A percentile compares a stretch with the other conserved stretches of the same genome.
phyloP scores from a whole-genome alignment of 2,888 invertebrate genomes.

The Caenorhabditis sinica region DNA sequence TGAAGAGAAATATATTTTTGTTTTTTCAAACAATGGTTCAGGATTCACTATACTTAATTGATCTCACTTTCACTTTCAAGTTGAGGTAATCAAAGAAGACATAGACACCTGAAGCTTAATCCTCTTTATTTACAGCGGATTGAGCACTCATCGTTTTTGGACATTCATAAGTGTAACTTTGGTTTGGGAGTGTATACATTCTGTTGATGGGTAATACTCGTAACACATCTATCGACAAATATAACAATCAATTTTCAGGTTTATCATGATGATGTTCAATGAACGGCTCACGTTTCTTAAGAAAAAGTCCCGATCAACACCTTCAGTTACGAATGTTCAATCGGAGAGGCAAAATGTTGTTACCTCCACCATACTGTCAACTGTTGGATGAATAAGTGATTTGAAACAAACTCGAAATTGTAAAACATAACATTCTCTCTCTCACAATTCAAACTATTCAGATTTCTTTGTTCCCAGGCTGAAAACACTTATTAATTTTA shows the following conservation, averaged over 20 bases:
- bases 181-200: conserved; percentile 54
- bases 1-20: conserved; percentile 21
- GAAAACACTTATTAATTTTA: too few species aligned
- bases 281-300: conserved; percentile 40
- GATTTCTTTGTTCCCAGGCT: too few species aligned
- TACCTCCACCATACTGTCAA: neutral
- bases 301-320: conserved; percentile 12
- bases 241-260: conserved; percentile 4
- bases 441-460: too few species aligned
- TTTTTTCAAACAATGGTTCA: conserved; percentile 55
- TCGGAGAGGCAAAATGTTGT: neutral
- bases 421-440: too few species aligned
- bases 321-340: neutral
- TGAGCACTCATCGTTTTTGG: conserved; percentile 32
- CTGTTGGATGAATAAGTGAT: conserved; percentile 23
- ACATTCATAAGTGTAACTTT: conserved; percentile 32
- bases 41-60: conserved; percentile 38
- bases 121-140: conserved; percentile 10
- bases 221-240: neutral
- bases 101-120: neutral
- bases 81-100: conserved; percentile 14
- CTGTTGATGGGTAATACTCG: conserved; percentile 35
- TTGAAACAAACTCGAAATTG: too few species aligned
- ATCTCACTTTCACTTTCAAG: conserved; percentile 47
- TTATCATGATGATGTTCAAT: conserved; percentile 54